Base-by-base conservation (phyloP, 1,140 invertebrate genomes). In the Drosophila lacteicornis region DNA sequence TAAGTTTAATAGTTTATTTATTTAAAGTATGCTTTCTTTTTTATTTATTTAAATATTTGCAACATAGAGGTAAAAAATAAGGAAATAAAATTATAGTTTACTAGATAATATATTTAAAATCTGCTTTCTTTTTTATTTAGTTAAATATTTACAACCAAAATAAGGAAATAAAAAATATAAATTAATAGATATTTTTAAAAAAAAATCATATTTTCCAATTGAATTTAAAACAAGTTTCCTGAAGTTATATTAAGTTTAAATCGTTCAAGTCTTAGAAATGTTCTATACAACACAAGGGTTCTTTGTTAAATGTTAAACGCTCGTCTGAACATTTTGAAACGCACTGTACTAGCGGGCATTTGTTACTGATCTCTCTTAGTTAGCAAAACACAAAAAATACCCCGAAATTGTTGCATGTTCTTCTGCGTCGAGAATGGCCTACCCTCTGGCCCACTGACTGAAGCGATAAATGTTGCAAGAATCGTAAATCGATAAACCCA, bases 351-450 rank as follows among this genome's bases (percentile, higher is more conserved):
- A 43, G 69, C 69, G 69, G 69, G 66, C 69, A 73, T 73, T 71
- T 51, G 56, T 67, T 53, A 73, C 69, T 45, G 79, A 71, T 77
- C 79, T 85, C 62, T 63, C 57, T 30, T 69, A 69, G 61, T 51
- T 63, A 79, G 46, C 53, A 81, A 68, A 46, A 74, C 51, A 42
- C 51, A 68, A 51, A 70, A 58, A 30, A 1, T 6, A n/a, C 47
- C 45, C 50, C 43, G 46, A 74, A 53, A 62, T 30, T 83, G 63
- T 83, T 79, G 71, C 81, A 71, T 83, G 71, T 68, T 65, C 51
- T 43, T n/a, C 38, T 45, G 4, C 22, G 45, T 67, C 65, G 38
- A 50, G 61, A 46, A 42, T 19, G 22, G 53, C 45, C 46, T 46
- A 38, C 33, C 42, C 56, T 60, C 25, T 47, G 33, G 42, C 19